Evolutionary conservation across 2,797 vertebrate species (phyloP).

Genomic region (Pampus argenteus): DNA sequence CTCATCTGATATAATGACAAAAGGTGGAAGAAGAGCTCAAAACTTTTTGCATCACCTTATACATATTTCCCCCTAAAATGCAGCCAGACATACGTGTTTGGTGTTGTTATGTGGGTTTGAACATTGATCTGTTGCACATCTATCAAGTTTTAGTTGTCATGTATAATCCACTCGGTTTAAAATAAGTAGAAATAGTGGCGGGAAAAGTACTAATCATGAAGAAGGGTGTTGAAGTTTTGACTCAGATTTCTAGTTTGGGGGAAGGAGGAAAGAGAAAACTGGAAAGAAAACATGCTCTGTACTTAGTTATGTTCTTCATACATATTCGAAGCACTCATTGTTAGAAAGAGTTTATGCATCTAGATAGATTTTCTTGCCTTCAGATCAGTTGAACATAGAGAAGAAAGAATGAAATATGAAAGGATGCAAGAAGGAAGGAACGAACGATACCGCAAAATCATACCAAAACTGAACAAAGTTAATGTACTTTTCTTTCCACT

Average conservation of each 20-base stretch:
- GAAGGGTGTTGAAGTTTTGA: not conserved
- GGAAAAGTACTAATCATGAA: not conserved
- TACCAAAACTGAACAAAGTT: no score
- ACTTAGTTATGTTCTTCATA: not conserved
- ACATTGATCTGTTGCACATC: not conserved
- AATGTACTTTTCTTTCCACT: not conserved
- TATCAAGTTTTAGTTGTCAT: no score
- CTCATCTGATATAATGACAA: constrained; percentile 33
- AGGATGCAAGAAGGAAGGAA: not conserved
- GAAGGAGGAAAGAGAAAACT: not conserved
- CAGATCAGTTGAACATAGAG: not conserved
- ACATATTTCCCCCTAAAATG: not conserved
- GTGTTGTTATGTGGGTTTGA: not conserved
- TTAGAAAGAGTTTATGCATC: no score
- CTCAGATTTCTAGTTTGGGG: not conserved
- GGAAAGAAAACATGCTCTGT: not conserved
- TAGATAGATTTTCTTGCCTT: not conserved
- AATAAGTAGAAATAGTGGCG: not conserved
- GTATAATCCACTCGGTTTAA: no score
- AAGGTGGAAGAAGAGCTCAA: not conserved
- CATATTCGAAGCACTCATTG: not conserved
- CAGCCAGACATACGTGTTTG: constrained; percentile 18
- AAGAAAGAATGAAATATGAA: not conserved
- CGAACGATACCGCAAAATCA: no score
- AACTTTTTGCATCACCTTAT: constrained; percentile 14